Conservation (phyloP, 2,888 invertebrate species). For the Parnassius apollo region DNA sequence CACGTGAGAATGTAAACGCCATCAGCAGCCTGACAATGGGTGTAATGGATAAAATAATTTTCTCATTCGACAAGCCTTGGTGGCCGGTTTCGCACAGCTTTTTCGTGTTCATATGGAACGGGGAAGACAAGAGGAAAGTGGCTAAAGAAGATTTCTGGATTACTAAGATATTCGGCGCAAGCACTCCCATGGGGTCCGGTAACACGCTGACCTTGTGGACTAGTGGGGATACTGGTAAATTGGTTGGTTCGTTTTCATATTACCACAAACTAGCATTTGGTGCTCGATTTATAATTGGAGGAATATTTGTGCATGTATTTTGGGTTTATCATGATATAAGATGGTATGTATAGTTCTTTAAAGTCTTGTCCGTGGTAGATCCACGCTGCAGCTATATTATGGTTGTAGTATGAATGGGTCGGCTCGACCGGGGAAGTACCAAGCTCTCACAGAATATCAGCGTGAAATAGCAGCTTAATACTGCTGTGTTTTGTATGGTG, state of each 20-base stretch:
- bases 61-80: constrained; percentile 84
- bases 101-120: constrained; percentile 46
- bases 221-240: constrained; percentile 44
- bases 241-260: constrained; percentile 40
- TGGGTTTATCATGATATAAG: too few relatives aligned
- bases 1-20: constrained; percentile 73
- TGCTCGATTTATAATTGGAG: too few relatives aligned
- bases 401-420: too few relatives aligned
- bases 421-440: too few relatives aligned
- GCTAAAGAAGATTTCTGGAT: constrained; percentile 43
- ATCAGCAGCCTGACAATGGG: constrained; percentile 84
- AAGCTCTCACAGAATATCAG: too few relatives aligned
- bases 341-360: too few relatives aligned
- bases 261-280: too few relatives aligned
- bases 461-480: too few relatives aligned
- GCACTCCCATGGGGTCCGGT: constrained; percentile 40
- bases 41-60: constrained; percentile 84
- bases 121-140: constrained; percentile 37
- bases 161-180: constrained; percentile 38
- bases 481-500: too few relatives aligned
- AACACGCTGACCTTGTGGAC: constrained; percentile 49
- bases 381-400: too few relatives aligned
- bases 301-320: too few relatives aligned
- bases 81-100: constrained; percentile 72
- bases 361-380: too few relatives aligned